phyloP scores from a whole-genome alignment of 2,113 vertebrate genomes.

The Lota lota region DNA sequence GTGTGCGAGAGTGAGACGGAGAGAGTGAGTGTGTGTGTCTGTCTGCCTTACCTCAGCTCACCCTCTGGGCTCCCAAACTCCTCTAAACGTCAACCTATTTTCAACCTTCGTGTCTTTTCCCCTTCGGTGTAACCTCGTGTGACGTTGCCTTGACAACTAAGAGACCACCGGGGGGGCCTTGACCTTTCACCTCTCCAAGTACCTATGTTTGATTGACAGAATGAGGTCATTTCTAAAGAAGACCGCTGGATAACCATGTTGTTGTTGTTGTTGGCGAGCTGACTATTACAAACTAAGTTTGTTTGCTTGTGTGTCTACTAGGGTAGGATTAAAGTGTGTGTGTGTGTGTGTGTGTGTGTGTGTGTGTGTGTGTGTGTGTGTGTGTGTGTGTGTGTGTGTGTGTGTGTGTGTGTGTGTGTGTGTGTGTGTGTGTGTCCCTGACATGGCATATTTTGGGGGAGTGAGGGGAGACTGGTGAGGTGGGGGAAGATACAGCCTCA shows the following conservation, averaged over 20 bases:
- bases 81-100: too few species aligned
- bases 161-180: too few species aligned
- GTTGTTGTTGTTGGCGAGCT: background rate
- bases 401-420: background rate
- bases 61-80: too few species aligned
- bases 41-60: too few species aligned
- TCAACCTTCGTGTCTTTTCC: too few species aligned
- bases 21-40: too few species aligned
- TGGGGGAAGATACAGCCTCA: background rate
- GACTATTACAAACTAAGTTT: background rate
- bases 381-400: background rate
- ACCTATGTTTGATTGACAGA: too few species aligned
- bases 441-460: constrained; percentile 9
- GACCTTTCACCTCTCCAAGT: too few species aligned
- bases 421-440: constrained; percentile 1
- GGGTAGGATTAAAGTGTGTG: background rate
- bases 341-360: background rate
- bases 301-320: background rate
- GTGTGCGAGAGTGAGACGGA: too few species aligned
- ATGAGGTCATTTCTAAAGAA: too few species aligned
- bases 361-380: background rate
- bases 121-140: too few species aligned
- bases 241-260: background rate
- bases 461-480: background rate
- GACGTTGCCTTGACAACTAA: too few species aligned